These are phyloP conservation scores for Lottia scabra DNA, from an alignment of 2,888 invertebrate genomes.

Conservation along the genomic window DNA sequence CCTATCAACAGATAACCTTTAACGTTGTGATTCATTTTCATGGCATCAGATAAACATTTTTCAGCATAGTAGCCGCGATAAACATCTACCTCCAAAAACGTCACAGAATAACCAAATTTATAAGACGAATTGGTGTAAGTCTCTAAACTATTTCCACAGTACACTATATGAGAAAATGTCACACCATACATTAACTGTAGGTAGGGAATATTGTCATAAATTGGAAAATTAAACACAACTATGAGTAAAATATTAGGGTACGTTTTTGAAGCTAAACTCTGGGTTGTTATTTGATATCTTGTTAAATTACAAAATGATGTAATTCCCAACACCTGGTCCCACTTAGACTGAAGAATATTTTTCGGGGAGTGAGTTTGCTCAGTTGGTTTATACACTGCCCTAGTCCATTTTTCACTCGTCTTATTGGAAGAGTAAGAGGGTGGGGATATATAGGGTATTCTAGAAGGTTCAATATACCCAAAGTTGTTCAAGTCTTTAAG, in stretches of 20 bases:
- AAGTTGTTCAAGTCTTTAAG: slow-evolving; percentile 11
- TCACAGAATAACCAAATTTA: neutral
- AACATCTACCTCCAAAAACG: slow-evolving; percentile 16
- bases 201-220: slow-evolving; percentile 3
- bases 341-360: neutral
- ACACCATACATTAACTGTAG: slow-evolving; percentile 10
- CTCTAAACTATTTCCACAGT: neutral
- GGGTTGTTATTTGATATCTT: neutral
- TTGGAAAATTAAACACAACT: slow-evolving; percentile 2
- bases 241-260: slow-evolving; percentile 9
- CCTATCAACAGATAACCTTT: slow-evolving; percentile 31
- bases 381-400: neutral
- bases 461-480: slow-evolving; percentile 12
- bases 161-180: slow-evolving; percentile 6
- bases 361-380: neutral
- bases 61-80: neutral
- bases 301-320: neutral
- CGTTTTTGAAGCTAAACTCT: neutral
- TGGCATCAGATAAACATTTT: slow-evolving; percentile 28
- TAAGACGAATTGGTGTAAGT: neutral
- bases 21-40: slow-evolving; percentile 32
- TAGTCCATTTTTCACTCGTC: neutral
- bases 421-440: neutral
- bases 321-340: slow-evolving; percentile 3
- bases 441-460: neutral